phyloP scores from a whole-genome alignment of 2,888 invertebrate species.

The Polydrusus cervinus region DNA sequence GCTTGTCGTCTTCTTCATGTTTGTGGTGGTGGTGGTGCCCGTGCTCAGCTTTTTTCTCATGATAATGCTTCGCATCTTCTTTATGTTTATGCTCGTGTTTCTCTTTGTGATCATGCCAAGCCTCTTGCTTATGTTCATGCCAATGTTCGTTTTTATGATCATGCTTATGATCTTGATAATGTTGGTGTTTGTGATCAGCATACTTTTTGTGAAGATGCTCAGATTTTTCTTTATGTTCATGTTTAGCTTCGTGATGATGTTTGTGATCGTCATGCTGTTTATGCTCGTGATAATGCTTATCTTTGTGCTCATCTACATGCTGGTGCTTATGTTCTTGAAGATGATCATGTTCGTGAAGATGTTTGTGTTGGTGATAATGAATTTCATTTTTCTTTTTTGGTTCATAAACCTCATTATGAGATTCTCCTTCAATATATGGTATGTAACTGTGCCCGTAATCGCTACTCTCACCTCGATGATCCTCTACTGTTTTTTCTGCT shows the following conservation, averaged over 20 bases:
- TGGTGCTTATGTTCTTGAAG: constrained; percentile 62
- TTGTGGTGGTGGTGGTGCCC: constrained; percentile 47
- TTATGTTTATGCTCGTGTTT: constrained; percentile 54
- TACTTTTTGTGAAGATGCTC: constrained; percentile 55
- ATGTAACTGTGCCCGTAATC: constrained; percentile 6
- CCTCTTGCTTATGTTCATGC: constrained; percentile 44
- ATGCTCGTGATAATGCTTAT: constrained; percentile 56
- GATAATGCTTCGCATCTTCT: constrained; percentile 52
- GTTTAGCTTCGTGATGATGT: constrained; percentile 56
- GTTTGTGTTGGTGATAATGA: constrained; percentile 66
- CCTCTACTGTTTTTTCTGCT: neutral
- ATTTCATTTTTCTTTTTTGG: constrained; percentile 59
- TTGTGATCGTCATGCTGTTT: constrained; percentile 54
- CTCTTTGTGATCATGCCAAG: constrained; percentile 56
- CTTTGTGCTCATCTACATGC: constrained; percentile 39
- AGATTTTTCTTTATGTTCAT: constrained; percentile 43
- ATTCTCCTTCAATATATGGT: constrained; percentile 10
- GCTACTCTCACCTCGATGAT: constrained; percentile 15
- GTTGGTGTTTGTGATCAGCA: constrained; percentile 55
- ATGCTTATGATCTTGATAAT: constrained; percentile 48
- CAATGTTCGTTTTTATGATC: constrained; percentile 56
- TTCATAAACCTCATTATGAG: constrained; percentile 6
- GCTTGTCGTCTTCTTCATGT: constrained; percentile 49
- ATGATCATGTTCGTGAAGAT: constrained; percentile 64
- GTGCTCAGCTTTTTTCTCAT: constrained; percentile 53